These are phyloP conservation scores for Chymomyza fuscimana DNA, from an alignment of 2,888 invertebrate genomes.

Conservation along the genomic window DNA sequence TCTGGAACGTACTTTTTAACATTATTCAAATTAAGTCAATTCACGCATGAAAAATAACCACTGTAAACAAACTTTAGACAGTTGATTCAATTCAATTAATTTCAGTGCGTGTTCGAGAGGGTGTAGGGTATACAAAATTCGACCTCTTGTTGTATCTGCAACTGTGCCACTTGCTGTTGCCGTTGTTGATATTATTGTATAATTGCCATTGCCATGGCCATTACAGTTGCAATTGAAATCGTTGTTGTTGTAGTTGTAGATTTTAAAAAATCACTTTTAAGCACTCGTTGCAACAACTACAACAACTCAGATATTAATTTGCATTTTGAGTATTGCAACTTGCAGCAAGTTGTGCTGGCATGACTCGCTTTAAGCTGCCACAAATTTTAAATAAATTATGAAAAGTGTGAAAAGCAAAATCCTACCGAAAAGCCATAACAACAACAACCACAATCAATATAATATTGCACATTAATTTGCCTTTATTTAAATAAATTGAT, in stretches of 20 bases:
- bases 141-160: too few relatives aligned
- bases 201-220: background rate
- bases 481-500: background rate
- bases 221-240: background rate
- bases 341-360: background rate
- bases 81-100: too few relatives aligned
- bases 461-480: background rate
- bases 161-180: background rate
- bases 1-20: too few relatives aligned
- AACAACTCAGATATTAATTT: conserved; percentile 15
- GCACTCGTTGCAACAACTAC: background rate
- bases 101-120: too few relatives aligned
- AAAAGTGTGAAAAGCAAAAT: conserved; percentile 29
- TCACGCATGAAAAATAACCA: too few relatives aligned
- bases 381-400: conserved; percentile 66
- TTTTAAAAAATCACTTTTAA: background rate
- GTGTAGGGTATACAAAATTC: too few relatives aligned
- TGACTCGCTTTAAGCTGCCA: conserved; percentile 51
- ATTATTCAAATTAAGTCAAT: too few relatives aligned
- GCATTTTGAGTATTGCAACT: conserved; percentile 9
- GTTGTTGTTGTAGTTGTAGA: background rate
- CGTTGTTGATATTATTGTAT: background rate
- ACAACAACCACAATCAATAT: background rate
- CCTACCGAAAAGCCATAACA: conserved; percentile 4
- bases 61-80: too few relatives aligned